Conservation (phyloP, 2,888 invertebrate genomes). For the Terebella lapidaria region DNA sequence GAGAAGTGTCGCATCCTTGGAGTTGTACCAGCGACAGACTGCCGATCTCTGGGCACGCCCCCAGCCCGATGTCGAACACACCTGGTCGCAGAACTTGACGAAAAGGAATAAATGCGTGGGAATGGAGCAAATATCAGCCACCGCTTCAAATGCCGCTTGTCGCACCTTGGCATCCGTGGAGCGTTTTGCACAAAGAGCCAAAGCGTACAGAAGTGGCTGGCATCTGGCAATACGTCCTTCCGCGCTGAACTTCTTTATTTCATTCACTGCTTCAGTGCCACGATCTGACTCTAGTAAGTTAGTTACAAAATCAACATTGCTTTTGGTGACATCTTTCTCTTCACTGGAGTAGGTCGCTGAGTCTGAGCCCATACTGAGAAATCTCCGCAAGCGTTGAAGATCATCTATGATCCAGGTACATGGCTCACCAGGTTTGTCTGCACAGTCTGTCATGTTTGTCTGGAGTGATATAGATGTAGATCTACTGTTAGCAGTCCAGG, state of each 20-base stretch:
- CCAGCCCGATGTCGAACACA: slow-evolving; percentile 56
- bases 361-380: slow-evolving; percentile 48
- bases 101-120: slow-evolving; percentile 66
- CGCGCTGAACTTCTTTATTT: slow-evolving; percentile 39
- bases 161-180: slow-evolving; percentile 53
- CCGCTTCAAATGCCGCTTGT: slow-evolving; percentile 58
- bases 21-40: slow-evolving; percentile 63
- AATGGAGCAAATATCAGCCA: slow-evolving; percentile 60
- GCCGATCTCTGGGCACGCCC: slow-evolving; percentile 65
- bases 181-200: slow-evolving; percentile 61
- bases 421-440: too few relatives aligned
- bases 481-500: too few relatives aligned
- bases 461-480: too few relatives aligned
- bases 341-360: slow-evolving; percentile 42
- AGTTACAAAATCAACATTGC: slow-evolving; percentile 40
- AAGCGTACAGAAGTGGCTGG: slow-evolving; percentile 60
- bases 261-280: slow-evolving; percentile 41
- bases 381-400: slow-evolving; percentile 42
- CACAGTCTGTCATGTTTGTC: too few relatives aligned
- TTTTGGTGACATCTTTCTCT: slow-evolving; percentile 37
- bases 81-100: slow-evolving; percentile 59
- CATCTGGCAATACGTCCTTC: slow-evolving; percentile 52
- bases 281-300: slow-evolving; percentile 40
- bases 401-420: slow-evolving; percentile 33
- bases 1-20: slow-evolving; percentile 58